Evolutionary conservation across 2,113 vertebrate genomes (phyloP).

Genomic region (Coptodon bakossiorum): DNA sequence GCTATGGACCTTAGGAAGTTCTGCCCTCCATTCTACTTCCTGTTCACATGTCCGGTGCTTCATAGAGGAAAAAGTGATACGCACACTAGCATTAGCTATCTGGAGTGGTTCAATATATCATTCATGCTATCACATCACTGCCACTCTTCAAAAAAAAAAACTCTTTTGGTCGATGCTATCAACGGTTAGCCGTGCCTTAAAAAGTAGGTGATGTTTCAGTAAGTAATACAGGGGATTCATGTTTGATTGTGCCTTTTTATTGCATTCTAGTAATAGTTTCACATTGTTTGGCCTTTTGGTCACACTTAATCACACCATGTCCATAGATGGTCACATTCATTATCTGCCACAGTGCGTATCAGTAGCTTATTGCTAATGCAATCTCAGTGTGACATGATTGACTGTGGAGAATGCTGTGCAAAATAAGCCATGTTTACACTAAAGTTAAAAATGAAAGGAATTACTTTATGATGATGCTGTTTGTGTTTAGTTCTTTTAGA

Average conservation of each 20-base stretch:
- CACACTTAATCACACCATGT: slow-evolving; percentile 3
- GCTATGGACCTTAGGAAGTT: slow-evolving; percentile 34
- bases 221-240: not conserved
- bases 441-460: not conserved
- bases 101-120: not conserved
- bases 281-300: slow-evolving; percentile 14
- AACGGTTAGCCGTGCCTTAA: not conserved
- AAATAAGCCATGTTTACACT: not conserved
- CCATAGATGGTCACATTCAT: slow-evolving; percentile 30
- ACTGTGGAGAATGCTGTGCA: slow-evolving; percentile 17
- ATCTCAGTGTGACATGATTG: slow-evolving; percentile 8
- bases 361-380: slow-evolving; percentile 14
- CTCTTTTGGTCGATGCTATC: not conserved
- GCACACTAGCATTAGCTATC: not conserved
- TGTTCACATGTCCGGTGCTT: slow-evolving; percentile 7
- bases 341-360: not conserved
- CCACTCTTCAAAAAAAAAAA: not conserved
- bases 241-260: not conserved
- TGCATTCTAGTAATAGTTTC: slow-evolving; percentile 12
- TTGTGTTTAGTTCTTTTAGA: not conserved
- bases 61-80: not conserved
- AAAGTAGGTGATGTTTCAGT: not conserved
- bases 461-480: not conserved
- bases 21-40: slow-evolving; percentile 21
- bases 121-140: not conserved